Evolutionary conservation across 2,113 vertebrate genomes (phyloP), one percentile per base, ranked within the genome.

Genomic region (Hoplias malabaricus): DNA sequence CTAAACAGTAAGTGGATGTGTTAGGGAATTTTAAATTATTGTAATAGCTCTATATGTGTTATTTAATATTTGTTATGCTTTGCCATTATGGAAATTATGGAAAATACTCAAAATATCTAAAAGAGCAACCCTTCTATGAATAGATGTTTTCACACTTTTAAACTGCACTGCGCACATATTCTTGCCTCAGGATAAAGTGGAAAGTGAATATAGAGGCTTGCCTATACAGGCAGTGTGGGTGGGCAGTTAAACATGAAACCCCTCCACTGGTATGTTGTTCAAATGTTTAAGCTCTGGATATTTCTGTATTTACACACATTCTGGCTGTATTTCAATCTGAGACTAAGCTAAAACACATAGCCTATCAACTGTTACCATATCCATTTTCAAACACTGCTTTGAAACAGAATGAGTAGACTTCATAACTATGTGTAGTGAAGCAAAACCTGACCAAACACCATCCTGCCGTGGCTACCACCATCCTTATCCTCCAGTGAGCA

Each of bases 211-310:
- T 38, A 6, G 31, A 43, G 27, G 59, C 13, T 11, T 65, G 65
- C 31, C 33, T 53, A 7, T 36, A 21, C 11, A 54, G 21, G 38
- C 61, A 8, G 38, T 54, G 43, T 66, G 61, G 73, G 73, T 66
- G 73, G 61, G 63, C 73, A 54, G 27, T 23, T 40, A 48, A 19
- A 59, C 19, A 48, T 63, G 61, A 34, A 48, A 57, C 23, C 50
- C 10, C 74, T 46, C 6, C 11, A 50, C 69, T 25, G n/a, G 67
- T 40, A 42, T 14, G 1, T 56, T 54, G 33, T 76, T 76, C 6
- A 76, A 69, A 77, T 69, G 29, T 75, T 75, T 66, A 53, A 54
- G 1, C 38, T 65, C n/a, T 21, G 25, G 12, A 29, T 33, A 69
- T 34, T 76, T 68, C 48, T 53, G 63, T 46, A 48, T 46, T 10